These are phyloP conservation scores for Plectus sambesii DNA, from an alignment of 1,140 invertebrate species.

Conservation along the genomic window DNA sequence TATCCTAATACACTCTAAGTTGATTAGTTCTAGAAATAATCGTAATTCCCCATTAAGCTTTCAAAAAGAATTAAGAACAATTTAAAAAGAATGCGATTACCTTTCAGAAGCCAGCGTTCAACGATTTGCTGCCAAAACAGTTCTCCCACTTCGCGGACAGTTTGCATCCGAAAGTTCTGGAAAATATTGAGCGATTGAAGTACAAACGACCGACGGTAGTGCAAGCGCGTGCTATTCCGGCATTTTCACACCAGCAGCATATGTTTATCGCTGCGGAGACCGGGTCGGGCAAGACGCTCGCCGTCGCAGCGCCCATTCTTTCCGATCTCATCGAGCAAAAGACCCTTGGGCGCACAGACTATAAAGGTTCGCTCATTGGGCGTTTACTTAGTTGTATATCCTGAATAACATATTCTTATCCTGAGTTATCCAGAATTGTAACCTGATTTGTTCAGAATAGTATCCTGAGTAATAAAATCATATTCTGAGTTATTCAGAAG, in stretches of 20 bases:
- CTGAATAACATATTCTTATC: constrained; percentile 60
- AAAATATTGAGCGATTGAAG: not conserved
- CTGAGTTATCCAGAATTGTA: constrained; percentile 16
- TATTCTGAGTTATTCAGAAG: too few species aligned
- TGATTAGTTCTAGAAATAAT: too few species aligned
- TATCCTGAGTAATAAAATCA: constrained; percentile 11
- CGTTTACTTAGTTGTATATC: constrained; percentile 27
- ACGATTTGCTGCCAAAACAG: too few species aligned
- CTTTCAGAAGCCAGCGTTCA: too few species aligned
- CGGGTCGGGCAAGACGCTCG: constrained; percentile 82
- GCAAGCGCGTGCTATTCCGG: constrained; percentile 6
- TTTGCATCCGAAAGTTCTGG: not conserved
- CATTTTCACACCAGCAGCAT: constrained; percentile 9
- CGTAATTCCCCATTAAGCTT: too few species aligned
- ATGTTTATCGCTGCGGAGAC: constrained; percentile 24
- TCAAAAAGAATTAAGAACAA: too few species aligned
- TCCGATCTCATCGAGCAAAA: constrained; percentile 55
- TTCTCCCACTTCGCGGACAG: constrained; percentile 3
- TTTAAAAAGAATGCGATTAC: too few species aligned
- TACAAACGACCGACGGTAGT: constrained; percentile 4
- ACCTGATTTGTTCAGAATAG: not conserved
- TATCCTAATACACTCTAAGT: too few species aligned
- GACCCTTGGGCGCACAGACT: constrained; percentile 41
- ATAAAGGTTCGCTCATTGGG: constrained; percentile 18
- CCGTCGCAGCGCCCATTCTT: constrained; percentile 72